Evolutionary conservation across 1,140 invertebrate genomes (phyloP).

Genomic region (Pogonognathellus flavescens): DNA sequence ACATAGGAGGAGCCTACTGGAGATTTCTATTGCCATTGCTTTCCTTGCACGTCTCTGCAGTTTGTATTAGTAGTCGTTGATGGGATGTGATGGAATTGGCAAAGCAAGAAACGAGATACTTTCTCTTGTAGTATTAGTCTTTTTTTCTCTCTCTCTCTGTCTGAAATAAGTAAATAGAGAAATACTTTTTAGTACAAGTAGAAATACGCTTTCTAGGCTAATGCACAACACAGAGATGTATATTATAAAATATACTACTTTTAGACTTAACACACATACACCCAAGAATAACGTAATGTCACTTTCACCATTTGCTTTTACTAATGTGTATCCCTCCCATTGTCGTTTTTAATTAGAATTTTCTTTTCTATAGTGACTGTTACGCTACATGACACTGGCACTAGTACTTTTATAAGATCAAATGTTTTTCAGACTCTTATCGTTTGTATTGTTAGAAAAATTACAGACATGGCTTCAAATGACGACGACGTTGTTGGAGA

Average conservation of each 20-base stretch:
- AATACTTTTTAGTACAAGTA: background rate
- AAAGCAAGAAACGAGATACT: slow-evolving; percentile 30
- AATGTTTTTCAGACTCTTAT: slow-evolving; percentile 29
- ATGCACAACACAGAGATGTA: no score
- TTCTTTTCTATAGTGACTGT: slow-evolving; percentile 14
- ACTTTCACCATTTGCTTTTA: slow-evolving; percentile 26
- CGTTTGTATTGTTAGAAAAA: slow-evolving; percentile 45
- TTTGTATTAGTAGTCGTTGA: background rate
- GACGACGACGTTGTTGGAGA: background rate
- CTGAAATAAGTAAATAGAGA: slow-evolving; percentile 34
- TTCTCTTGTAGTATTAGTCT: background rate
- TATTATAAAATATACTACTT: background rate
- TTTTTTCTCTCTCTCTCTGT: background rate
- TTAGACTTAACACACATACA: background rate
- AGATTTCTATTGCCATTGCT: no score
- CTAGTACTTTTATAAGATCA: slow-evolving; percentile 6
- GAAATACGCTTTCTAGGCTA: slow-evolving; percentile 24
- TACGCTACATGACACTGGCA: background rate
- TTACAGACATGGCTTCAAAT: slow-evolving; percentile 20
- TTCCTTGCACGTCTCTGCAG: no score
- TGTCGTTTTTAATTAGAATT: slow-evolving; percentile 48
- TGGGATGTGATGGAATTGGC: slow-evolving; percentile 24
- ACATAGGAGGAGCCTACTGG: no score
- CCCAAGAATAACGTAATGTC: background rate
- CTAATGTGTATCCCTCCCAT: slow-evolving; percentile 44